phyloP scores from a whole-genome alignment of 2,888 invertebrate species.

The Orthonychiurus folsomi region DNA sequence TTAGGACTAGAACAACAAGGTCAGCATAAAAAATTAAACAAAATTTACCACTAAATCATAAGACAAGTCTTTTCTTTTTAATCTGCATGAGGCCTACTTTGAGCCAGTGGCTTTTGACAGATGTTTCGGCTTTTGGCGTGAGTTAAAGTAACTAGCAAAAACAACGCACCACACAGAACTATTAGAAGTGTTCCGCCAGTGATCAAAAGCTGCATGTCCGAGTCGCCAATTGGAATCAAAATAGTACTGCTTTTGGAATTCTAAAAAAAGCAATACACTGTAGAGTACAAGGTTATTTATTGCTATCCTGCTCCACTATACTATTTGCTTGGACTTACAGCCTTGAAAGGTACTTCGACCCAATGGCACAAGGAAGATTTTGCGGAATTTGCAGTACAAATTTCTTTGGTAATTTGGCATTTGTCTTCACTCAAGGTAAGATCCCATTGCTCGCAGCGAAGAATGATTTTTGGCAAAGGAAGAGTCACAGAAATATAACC shows the following conservation, averaged over 20 bases:
- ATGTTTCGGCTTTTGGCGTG: too few relatives aligned
- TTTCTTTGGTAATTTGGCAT: slow-evolving; percentile 40
- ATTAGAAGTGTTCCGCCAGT: slow-evolving; percentile 30
- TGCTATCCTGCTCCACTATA: not conserved
- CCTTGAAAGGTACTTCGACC: slow-evolving; percentile 46
- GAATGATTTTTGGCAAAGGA: slow-evolving; percentile 36
- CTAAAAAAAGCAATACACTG: slow-evolving; percentile 16
- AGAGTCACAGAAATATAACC: slow-evolving; percentile 42
- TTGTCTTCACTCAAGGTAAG: slow-evolving; percentile 42
- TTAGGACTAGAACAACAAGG: too few relatives aligned
- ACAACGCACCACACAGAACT: slow-evolving; percentile 29
- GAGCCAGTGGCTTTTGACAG: too few relatives aligned
- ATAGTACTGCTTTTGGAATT: slow-evolving; percentile 37
- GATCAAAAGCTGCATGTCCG: slow-evolving; percentile 27
- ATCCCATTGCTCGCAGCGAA: slow-evolving; percentile 38
- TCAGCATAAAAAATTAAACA: too few relatives aligned
- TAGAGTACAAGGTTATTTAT: not conserved
- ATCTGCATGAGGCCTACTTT: slow-evolving; percentile 4
- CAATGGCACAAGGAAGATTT: slow-evolving; percentile 43
- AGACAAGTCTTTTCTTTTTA: too few relatives aligned
- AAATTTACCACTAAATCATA: too few relatives aligned
- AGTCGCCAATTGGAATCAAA: slow-evolving; percentile 37
- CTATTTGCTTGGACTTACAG: slow-evolving; percentile 43
- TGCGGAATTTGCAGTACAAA: slow-evolving; percentile 42
- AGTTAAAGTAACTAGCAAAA: slow-evolving; percentile 25